Conservation (phyloP, 2,888 invertebrate species). For the Drosophila monieri region DNA sequence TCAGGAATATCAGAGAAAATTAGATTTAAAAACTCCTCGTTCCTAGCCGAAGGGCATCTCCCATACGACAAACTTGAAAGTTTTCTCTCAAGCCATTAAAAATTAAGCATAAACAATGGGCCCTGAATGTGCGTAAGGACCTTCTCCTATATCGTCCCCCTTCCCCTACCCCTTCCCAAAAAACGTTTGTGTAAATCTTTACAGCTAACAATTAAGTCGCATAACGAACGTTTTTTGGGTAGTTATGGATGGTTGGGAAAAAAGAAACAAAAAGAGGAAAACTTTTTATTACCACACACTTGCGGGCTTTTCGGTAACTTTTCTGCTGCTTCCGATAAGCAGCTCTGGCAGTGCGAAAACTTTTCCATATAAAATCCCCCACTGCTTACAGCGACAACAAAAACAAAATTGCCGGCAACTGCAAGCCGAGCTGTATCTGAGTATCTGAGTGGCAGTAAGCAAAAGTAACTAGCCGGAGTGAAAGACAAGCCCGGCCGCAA, state of each 20-base stretch:
- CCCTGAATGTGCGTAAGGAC: background rate
- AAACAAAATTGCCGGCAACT: conserved; percentile 27
- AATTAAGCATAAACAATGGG: conserved; percentile 41
- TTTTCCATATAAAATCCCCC: conserved; percentile 65
- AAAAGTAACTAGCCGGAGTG: conserved; percentile 68
- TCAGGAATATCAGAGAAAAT: background rate
- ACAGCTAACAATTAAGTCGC: conserved; percentile 77
- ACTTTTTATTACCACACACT: conserved; percentile 75
- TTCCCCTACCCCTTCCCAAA: background rate
- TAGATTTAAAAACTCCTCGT: background rate
- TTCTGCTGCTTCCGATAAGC: conserved; percentile 66
- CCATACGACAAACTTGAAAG: conserved; percentile 21
- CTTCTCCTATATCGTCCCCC: background rate
- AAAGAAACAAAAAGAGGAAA: conserved; percentile 38
- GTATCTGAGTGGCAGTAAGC: conserved; percentile 44
- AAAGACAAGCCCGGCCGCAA: conserved; percentile 36
- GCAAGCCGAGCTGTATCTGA: conserved; percentile 36
- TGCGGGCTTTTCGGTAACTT: conserved; percentile 74
- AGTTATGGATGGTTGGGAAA: conserved; percentile 59
- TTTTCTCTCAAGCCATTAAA: conserved; percentile 45
- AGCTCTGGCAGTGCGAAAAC: conserved; percentile 57
- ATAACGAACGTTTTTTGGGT: conserved; percentile 71
- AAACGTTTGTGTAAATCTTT: conserved; percentile 60
- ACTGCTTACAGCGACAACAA: conserved; percentile 38
- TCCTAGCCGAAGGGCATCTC: background rate